Percentiles rank a stretch among this genome's conserved stretches.
These are phyloP conservation scores for Drosophila pegasa DNA, from an alignment of 2,888 invertebrate genomes.

Conservation along the genomic window DNA sequence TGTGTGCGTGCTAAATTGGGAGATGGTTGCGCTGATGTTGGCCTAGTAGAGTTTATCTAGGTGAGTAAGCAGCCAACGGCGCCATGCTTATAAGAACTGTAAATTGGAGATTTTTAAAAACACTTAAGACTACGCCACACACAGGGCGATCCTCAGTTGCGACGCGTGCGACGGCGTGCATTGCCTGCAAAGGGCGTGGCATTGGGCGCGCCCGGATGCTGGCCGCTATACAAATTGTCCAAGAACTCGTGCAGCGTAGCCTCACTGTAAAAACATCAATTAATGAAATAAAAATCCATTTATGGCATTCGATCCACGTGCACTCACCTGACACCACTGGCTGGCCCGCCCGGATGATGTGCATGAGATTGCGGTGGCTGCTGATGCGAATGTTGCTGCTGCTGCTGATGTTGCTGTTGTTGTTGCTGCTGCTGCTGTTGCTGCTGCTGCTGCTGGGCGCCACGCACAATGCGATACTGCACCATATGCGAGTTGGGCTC, in stretches of 20 bases:
- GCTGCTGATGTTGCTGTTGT: constrained; percentile 73
- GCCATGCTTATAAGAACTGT: constrained; percentile 44
- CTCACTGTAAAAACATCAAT: constrained; percentile 71
- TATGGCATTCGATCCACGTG: neutral
- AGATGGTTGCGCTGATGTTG: constrained; percentile 30
- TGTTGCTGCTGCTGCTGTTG: constrained; percentile 81
- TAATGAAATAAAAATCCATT: neutral
- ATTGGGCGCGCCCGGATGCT: constrained; percentile 82
- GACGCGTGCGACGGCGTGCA: constrained; percentile 82
- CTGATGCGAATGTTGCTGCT: constrained; percentile 71
- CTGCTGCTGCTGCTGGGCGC: constrained; percentile 84
- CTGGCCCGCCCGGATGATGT: constrained; percentile 66
- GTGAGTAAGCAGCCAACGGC: constrained; percentile 56
- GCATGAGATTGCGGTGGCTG: constrained; percentile 71
- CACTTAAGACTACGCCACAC: constrained; percentile 48
- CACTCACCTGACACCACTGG: constrained; percentile 65
- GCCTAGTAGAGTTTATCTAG: constrained; percentile 40
- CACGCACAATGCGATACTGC: constrained; percentile 86
- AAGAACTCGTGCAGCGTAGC: constrained; percentile 84
- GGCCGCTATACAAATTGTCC: constrained; percentile 84
- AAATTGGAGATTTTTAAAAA: constrained; percentile 75
- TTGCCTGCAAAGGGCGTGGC: constrained; percentile 74
- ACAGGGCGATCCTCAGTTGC: constrained; percentile 72
- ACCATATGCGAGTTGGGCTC: constrained; percentile 96
- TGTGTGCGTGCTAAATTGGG: constrained; percentile 21